These are phyloP conservation scores for Rattus norvegicus DNA, from an alignment of 2,113 vertebrate species.

Conservation along the genomic window GRCr8 NC_086032.1:44044001-44044500, in stretches of 20 bases:
- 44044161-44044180: neutral
- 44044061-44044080: neutral
- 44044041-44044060: neutral
- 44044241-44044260: neutral
- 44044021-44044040: neutral
- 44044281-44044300: neutral
- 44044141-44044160: neutral
- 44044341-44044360: neutral
- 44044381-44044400: neutral
- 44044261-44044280: neutral
- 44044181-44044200: neutral
- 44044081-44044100: neutral
- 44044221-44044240: neutral
- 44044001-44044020: neutral
- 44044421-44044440: neutral
- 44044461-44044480: neutral
- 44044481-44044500: neutral
- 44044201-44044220: neutral
- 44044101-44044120: neutral
- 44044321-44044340: neutral
- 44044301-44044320: neutral
- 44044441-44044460: neutral
- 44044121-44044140: neutral
- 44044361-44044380: neutral
- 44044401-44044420: neutral